Percentiles rank a stretch among this genome's conserved stretches.
Conservation (phyloP, 2,888 invertebrate species). For the Rhagium mordax region DNA sequence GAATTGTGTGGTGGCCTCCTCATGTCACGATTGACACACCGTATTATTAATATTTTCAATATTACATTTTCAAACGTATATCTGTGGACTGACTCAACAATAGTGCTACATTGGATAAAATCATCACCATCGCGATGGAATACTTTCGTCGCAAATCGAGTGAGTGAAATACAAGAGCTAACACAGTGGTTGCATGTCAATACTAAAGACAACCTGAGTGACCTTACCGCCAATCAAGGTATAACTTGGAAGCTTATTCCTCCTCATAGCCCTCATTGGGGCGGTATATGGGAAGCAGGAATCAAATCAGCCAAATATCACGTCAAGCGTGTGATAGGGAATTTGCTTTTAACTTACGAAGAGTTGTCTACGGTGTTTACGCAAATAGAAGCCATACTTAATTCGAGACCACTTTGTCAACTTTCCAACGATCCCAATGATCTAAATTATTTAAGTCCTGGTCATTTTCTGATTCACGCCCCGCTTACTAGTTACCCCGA, state of each 20-base stretch:
- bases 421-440: background rate
- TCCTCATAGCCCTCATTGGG: background rate
- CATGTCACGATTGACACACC: background rate
- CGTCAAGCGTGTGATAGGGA: background rate
- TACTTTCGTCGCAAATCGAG: constrained; percentile 8
- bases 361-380: background rate
- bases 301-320: background rate
- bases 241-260: background rate
- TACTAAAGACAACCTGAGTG: too few relatives aligned
- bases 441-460: background rate
- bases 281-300: constrained; percentile 4
- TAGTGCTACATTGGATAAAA: background rate
- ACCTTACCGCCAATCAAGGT: too few relatives aligned
- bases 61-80: background rate
- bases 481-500: background rate
- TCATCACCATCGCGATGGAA: background rate
- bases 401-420: constrained; percentile 22
- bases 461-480: background rate
- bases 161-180: constrained; percentile 7
- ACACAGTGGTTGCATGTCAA: background rate
- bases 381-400: constrained; percentile 26
- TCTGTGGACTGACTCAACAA: constrained; percentile 1
- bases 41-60: background rate
- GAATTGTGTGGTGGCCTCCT: constrained; percentile 9
- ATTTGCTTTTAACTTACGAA: background rate